A percentile compares a stretch with the other conserved stretches of the same genome.
phyloP scores from a whole-genome alignment of 2,888 invertebrate genomes.

The Dryobotodes eremita region DNA sequence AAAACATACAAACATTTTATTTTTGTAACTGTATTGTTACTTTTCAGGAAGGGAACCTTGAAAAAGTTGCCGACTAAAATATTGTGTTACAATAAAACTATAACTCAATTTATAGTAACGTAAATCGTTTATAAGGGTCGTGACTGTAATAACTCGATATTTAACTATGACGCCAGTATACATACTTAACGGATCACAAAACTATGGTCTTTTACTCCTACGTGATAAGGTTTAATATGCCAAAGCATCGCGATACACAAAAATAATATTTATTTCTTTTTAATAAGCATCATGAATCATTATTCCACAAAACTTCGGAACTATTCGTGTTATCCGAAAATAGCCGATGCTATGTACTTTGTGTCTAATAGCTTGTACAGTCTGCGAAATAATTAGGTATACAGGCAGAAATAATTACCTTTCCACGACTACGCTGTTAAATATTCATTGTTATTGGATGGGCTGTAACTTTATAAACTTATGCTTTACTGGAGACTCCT shows the following conservation, averaged over 20 bases:
- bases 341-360: conserved; percentile 36
- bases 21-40: too few species aligned
- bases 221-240: conserved; percentile 3
- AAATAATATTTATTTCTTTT: conserved; percentile 38
- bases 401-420: background rate
- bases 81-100: too few species aligned
- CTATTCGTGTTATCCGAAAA: conserved; percentile 42
- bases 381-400: conserved; percentile 1
- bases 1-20: too few species aligned
- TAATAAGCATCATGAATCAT: conserved; percentile 50
- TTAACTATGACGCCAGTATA: conserved; percentile 1
- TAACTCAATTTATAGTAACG: too few species aligned
- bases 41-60: too few species aligned
- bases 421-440: background rate
- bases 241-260: background rate
- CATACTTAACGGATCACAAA: too few species aligned
- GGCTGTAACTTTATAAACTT: background rate
- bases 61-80: too few species aligned
- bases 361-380: conserved; percentile 38
- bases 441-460: too few species aligned
- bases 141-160: background rate
- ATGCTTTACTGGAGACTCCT: background rate
- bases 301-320: conserved; percentile 27
- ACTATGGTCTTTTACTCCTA: background rate
- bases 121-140: background rate